phyloP scores from a whole-genome alignment of 2,113 vertebrate genomes.

The Mastomys coucha region DNA sequence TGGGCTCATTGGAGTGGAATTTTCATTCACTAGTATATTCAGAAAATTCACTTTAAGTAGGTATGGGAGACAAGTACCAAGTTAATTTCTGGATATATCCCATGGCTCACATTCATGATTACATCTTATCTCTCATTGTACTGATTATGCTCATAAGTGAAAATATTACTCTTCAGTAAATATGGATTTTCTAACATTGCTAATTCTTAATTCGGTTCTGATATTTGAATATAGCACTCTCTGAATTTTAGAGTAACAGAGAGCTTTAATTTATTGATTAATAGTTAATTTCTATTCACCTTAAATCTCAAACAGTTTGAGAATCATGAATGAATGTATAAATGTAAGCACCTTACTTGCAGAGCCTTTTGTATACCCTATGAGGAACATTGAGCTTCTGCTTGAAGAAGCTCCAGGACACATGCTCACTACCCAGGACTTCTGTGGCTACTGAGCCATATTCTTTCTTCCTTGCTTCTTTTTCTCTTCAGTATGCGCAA shows the following conservation, averaged over 20 bases:
- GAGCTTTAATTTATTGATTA: constrained; percentile 42
- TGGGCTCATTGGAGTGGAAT: neutral
- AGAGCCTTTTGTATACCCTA: neutral
- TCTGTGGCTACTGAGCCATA: neutral
- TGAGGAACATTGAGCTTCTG: neutral
- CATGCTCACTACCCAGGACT: neutral
- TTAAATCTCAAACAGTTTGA: constrained; percentile 47
- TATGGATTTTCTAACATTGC: constrained; percentile 37
- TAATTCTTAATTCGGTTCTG: constrained; percentile 22
- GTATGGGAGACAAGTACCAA: neutral
- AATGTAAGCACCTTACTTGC: neutral
- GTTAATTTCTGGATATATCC: constrained; percentile 36
- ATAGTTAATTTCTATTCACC: neutral
- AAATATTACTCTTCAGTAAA: constrained; percentile 51
- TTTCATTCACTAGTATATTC: constrained; percentile 5
- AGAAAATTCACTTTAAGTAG: neutral
- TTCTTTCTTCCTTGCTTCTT: neutral
- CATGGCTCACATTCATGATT: constrained; percentile 43
- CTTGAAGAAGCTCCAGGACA: neutral
- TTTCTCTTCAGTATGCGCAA: neutral
- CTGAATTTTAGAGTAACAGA: constrained; percentile 28
- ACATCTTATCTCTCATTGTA: neutral
- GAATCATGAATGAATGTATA: neutral
- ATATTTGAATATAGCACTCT: constrained; percentile 44
- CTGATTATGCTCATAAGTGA: constrained; percentile 25